phyloP scores from a whole-genome alignment of 2,888 invertebrate species.

The Eupsilia transversa region DNA sequence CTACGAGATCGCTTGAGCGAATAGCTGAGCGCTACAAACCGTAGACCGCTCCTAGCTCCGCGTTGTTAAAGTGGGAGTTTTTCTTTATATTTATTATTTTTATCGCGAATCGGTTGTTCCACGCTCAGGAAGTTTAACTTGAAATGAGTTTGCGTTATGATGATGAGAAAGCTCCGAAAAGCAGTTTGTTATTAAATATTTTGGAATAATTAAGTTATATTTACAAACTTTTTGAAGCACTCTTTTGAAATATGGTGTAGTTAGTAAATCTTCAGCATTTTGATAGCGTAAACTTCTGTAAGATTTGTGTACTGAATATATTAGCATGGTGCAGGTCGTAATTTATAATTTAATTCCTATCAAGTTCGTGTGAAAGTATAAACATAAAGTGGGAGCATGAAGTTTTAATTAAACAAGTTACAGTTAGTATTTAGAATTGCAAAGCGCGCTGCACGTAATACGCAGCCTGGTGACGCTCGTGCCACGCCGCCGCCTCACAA shows the following conservation, averaged over 20 bases:
- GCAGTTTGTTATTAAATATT: conserved; percentile 53
- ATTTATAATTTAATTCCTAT: conserved; percentile 61
- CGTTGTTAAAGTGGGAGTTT: conserved; percentile 47
- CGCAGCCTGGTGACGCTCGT: conserved; percentile 9
- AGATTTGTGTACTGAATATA: conserved; percentile 48
- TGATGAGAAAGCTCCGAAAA: conserved; percentile 40
- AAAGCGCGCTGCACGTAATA: conserved; percentile 55
- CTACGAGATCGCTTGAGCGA: conserved; percentile 66
- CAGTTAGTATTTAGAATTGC: conserved; percentile 69
- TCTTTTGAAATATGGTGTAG: conserved; percentile 35
- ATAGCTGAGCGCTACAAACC: conserved; percentile 67
- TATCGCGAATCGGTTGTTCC: conserved; percentile 58
- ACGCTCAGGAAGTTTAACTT: conserved; percentile 53
- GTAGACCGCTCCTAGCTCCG: conserved; percentile 50
- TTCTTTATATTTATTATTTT: conserved; percentile 62
- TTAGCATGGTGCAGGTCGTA: conserved; percentile 59
- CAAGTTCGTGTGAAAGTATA: conserved; percentile 57
- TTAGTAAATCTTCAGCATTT: conserved; percentile 37
- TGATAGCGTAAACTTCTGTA: conserved; percentile 20
- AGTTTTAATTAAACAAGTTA: conserved; percentile 75
- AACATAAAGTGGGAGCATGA: conserved; percentile 58
- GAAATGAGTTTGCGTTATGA: conserved; percentile 57
- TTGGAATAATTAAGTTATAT: conserved; percentile 50
- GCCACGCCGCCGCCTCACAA: neutral
- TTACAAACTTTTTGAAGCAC: conserved; percentile 37